phyloP scores from a whole-genome alignment of 2,113 vertebrate species.

The Leucopsar rothschildi region DNA sequence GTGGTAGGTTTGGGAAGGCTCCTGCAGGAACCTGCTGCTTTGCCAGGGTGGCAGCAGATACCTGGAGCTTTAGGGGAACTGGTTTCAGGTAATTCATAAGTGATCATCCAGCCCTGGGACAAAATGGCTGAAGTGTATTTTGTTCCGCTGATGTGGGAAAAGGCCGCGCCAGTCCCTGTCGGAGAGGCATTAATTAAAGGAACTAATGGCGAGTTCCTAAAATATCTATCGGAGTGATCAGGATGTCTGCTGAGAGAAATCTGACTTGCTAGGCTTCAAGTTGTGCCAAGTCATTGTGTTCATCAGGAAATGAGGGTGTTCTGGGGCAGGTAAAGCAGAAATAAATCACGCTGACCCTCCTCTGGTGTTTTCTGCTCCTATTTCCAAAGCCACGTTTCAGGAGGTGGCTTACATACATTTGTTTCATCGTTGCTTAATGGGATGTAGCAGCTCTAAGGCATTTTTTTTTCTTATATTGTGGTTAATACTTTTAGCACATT shows the following conservation, averaged over 20 bases:
- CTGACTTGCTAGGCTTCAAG: constrained; percentile 36
- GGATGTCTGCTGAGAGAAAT: constrained; percentile 57
- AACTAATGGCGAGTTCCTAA: constrained; percentile 42
- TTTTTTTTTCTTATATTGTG: background rate
- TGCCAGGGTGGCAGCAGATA: background rate
- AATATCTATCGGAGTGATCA: constrained; percentile 27
- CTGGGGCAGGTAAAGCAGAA: constrained; percentile 44
- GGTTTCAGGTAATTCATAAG: background rate
- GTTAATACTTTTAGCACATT: background rate
- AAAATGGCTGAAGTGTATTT: background rate
- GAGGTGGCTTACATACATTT: background rate
- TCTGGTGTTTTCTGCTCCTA: background rate
- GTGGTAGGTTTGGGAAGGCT: background rate
- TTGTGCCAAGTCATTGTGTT: constrained; percentile 62
- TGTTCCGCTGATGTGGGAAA: background rate
- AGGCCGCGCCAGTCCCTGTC: background rate
- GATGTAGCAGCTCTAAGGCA: background rate
- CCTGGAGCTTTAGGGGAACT: background rate
- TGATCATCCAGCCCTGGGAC: rapidly evolving
- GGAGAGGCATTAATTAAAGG: constrained; percentile 31
- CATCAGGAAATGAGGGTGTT: constrained; percentile 29
- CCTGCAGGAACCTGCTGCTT: background rate
- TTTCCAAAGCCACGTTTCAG: background rate
- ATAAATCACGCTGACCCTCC: background rate
- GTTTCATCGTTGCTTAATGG: background rate